A percentile compares a stretch with the other conserved stretches of the same genome.
Evolutionary conservation across 2,113 vertebrate species (phyloP).

Genomic region (Lamprotornis superbus): DNA sequence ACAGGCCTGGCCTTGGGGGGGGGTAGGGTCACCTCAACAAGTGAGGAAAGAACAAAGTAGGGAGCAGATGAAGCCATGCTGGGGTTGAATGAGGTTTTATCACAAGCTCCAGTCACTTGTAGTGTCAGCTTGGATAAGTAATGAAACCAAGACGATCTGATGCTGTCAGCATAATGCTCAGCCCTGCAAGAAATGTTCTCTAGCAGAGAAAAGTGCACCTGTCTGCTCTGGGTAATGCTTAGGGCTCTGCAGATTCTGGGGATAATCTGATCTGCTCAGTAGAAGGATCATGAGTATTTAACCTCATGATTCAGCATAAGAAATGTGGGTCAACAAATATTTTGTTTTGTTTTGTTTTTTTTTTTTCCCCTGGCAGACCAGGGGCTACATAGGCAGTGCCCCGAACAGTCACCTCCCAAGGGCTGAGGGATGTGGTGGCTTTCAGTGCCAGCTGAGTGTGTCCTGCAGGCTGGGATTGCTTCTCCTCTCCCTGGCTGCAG

Average conservation of each 20-base stretch:
- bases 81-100: not conserved
- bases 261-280: not conserved
- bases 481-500: not conserved
- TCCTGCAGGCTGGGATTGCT: not conserved
- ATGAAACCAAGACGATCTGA: not conserved
- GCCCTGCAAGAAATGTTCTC: not conserved
- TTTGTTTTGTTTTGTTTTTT: not conserved
- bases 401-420: fast-evolving
- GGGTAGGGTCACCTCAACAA: not conserved
- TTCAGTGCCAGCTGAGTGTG: not conserved
- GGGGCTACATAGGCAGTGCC: not conserved
- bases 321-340: not conserved
- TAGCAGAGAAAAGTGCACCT: not conserved
- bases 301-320: not conserved
- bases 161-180: not conserved
- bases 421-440: not conserved
- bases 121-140: not conserved
- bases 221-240: not conserved
- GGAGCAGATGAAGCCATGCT: not conserved
- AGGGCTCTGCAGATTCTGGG: not conserved
- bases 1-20: not conserved
- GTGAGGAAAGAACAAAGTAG: not conserved
- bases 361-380: not conserved
- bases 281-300: not conserved
- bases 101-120: not conserved